Conservation (phyloP, 2,888 invertebrate species). For the Tenthredo mesomela region DNA sequence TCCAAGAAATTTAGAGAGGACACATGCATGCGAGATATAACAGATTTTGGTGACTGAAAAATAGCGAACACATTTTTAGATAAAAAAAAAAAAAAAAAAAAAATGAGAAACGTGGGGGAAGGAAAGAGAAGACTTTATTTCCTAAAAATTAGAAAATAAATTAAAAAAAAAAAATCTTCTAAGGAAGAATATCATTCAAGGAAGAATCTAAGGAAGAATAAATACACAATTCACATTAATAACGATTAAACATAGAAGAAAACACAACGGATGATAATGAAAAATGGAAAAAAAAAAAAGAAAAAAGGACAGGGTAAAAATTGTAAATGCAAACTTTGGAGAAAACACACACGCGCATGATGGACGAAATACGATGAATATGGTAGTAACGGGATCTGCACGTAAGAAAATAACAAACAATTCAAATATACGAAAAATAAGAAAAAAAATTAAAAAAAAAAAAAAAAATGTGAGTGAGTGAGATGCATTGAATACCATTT, state of each 20-base stretch:
- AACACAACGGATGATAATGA: background rate
- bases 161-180: too few species aligned
- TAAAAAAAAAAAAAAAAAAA: too few species aligned
- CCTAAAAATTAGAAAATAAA: too few species aligned
- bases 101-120: too few species aligned
- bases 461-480: background rate
- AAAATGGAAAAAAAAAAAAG: background rate
- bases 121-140: too few species aligned
- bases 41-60: too few species aligned
- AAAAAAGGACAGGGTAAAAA: background rate
- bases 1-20: too few species aligned
- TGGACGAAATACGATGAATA: background rate
- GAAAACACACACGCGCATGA: background rate
- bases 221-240: too few species aligned
- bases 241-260: background rate
- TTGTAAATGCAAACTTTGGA: background rate
- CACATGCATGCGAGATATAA: too few species aligned
- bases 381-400: background rate
- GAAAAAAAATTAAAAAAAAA: background rate
- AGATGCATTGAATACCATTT: slow-evolving; percentile 62
- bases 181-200: too few species aligned
- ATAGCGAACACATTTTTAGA: too few species aligned
- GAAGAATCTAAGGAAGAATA: too few species aligned
- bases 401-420: background rate
- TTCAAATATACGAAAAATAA: background rate